Conservation (phyloP, 2,113 vertebrate species). For the Hippocampus abdominalis region DNA sequence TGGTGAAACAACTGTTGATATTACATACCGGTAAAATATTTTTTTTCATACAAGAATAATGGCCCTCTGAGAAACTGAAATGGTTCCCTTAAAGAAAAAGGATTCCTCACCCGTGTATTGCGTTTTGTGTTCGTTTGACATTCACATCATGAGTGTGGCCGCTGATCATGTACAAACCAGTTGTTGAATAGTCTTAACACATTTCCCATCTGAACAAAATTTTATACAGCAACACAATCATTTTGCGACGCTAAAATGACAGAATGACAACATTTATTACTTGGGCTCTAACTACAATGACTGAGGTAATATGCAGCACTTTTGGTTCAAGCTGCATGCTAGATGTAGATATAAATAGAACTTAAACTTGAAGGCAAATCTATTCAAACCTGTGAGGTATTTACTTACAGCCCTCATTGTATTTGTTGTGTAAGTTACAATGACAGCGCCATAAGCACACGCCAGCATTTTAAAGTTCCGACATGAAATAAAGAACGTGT, state of each 20-base stretch:
- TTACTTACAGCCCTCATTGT: conserved; percentile 6
- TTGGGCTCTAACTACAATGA: background rate
- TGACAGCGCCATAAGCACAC: background rate
- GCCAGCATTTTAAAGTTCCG: background rate
- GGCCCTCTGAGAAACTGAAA: too few relatives aligned
- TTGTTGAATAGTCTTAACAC: conserved; percentile 40
- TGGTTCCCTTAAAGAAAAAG: too few relatives aligned
- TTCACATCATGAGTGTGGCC: conserved; percentile 19
- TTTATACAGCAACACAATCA: conserved; percentile 50
- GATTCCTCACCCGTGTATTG: too few relatives aligned
- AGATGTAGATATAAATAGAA: conserved; percentile 29
- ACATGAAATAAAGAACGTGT: background rate
- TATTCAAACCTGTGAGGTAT: conserved; percentile 24
- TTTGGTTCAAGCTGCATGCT: conserved; percentile 22
- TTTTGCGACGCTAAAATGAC: conserved; percentile 36
- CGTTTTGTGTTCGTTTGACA: conserved; percentile 1
- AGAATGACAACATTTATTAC: conserved; percentile 10
- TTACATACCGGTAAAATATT: too few relatives aligned
- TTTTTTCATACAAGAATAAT: too few relatives aligned
- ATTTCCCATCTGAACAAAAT: conserved; percentile 22
- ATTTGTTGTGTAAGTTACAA: background rate
- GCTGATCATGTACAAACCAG: conserved; percentile 2
- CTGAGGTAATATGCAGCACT: conserved; percentile 3
- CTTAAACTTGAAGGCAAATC: conserved; percentile 8
- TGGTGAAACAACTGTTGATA: too few relatives aligned